Conservation (phyloP, 2,888 invertebrate species). For the Noctua janthina region DNA sequence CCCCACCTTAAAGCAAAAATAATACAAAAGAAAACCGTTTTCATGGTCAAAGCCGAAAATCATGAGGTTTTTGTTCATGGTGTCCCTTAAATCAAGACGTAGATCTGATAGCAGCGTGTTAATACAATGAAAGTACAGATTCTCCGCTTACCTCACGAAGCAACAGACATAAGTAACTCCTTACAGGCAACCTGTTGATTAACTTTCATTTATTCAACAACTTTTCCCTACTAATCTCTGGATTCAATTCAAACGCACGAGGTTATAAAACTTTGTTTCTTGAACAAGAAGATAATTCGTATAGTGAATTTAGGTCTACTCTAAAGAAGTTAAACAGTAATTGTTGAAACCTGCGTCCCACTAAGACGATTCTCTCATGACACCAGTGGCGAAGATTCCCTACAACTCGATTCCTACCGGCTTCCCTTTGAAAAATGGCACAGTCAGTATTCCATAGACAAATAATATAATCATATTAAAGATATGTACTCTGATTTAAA, state of each 20-base stretch:
- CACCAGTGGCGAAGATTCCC: no score
- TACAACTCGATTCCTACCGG: no score
- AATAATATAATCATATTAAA: no score
- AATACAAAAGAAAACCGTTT: background rate
- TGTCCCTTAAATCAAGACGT: background rate
- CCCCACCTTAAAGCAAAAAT: background rate
- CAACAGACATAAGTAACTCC: slow-evolving; percentile 3
- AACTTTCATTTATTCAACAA: slow-evolving; percentile 68
- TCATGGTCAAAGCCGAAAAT: background rate
- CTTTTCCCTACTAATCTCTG: background rate
- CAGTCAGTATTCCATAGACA: no score
- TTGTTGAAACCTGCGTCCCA: background rate
- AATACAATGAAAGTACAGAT: background rate
- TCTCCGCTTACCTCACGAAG: background rate
- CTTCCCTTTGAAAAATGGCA: no score
- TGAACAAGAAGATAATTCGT: background rate
- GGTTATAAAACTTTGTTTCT: slow-evolving; percentile 2
- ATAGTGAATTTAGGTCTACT: background rate
- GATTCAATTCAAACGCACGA: background rate
- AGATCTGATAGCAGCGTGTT: background rate
- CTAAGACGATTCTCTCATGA: background rate
- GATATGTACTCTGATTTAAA: no score
- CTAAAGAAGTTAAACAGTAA: background rate
- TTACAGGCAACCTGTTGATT: slow-evolving; percentile 67
- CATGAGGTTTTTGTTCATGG: background rate